These are phyloP conservation scores for Mobula hypostoma DNA, from an alignment of 2,113 vertebrate genomes.

Conservation along the genomic window DNA sequence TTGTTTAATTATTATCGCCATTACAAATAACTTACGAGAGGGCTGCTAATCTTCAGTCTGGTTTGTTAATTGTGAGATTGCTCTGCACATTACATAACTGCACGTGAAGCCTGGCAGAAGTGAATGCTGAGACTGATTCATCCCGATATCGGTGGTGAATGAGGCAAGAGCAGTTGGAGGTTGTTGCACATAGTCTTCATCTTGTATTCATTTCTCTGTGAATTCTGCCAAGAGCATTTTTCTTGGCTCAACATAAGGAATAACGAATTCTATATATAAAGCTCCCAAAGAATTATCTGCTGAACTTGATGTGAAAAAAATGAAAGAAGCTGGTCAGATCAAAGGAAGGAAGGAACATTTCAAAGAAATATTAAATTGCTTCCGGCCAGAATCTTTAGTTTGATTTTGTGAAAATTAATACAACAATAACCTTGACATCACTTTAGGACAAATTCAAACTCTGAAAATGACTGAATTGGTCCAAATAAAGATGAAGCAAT, in stretches of 20 bases:
- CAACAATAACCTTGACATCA: constrained; percentile 20
- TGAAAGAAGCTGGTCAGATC: constrained; percentile 6
- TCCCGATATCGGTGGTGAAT: not conserved
- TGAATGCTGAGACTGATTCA: not conserved
- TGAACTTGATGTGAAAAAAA: not conserved
- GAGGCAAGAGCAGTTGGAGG: not conserved
- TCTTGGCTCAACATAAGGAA: not conserved
- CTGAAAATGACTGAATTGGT: not conserved
- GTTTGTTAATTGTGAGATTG: no score
- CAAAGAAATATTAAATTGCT: constrained; percentile 31
- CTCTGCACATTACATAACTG: no score
- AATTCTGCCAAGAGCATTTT: not conserved
- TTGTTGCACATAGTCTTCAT: not conserved
- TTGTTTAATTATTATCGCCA: no score
- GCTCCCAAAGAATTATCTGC: not conserved
- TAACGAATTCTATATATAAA: not conserved
- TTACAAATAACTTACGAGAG: no score
- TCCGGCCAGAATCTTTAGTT: not conserved
- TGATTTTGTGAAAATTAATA: constrained; percentile 14
- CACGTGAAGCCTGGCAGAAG: not conserved
- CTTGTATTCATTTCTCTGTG: not conserved
- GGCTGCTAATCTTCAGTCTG: no score
- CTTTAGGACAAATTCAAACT: constrained; percentile 14
- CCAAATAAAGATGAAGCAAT: not conserved
- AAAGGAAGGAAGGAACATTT: constrained; percentile 13